Evolutionary conservation across 2,113 vertebrate species (phyloP), one percentile per base, ranked within the genome.

Genomic region (Atrichornis clamosus): DNA sequence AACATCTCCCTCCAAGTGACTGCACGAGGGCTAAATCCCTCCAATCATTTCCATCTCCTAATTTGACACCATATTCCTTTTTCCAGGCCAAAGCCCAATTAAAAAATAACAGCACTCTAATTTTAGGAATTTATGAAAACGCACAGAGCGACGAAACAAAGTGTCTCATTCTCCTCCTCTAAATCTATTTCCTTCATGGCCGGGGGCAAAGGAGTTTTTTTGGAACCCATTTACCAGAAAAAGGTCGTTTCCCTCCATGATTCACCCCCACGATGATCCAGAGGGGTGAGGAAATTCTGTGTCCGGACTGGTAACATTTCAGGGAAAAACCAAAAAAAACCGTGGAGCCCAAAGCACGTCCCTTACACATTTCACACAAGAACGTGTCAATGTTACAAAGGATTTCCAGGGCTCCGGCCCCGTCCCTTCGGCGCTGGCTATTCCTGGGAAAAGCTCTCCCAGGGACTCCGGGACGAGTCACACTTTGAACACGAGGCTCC

Each of bases 401-500:
- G 3, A 21, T 30, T n/a, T 21, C 55, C 15, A 19, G 21, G 2
- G 42, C 23, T 47, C 65, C 77, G 5, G 60, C 62, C 20, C 27
- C 11, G 10, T 5, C 83, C 73, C 58, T 16, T 23, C 9, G 5
- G 46, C 37, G 27, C 46, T 8, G 58, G 23, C 26, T 6, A 0
- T 8, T 63, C 18, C 19, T 6, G 84, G 76, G 44, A 13, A 49
- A n/a, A 53, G 23, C 10, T 41, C 60, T 70, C 46, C 37, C 7
- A 3, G 33, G 44, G 75, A 70, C 55, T 59, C 16, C 7, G 1
- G 44, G 13, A 32, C 63, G 39, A 79, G 56, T 55, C 85, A 79
- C 47, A 2, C 37, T 21, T 2, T 1, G 6, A 10, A 18, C 41
- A 10, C 0, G 3, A 10, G 33, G 8, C 6, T 58, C 15, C 2